phyloP scores from a whole-genome alignment of 2,888 invertebrate species.

The Nemurella pictetii region DNA sequence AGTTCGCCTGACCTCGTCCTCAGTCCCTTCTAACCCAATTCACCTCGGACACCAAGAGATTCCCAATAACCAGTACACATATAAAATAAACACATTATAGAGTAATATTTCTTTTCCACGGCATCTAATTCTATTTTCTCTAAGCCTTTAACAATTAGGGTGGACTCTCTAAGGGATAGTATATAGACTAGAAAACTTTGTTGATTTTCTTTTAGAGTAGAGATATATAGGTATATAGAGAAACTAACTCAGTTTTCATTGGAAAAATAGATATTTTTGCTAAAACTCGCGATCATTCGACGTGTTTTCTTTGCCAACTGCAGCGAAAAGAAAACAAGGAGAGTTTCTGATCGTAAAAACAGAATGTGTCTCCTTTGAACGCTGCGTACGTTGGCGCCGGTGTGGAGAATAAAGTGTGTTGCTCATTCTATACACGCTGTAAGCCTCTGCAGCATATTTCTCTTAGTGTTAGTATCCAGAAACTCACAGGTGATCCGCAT shows the following conservation, averaged over 20 bases:
- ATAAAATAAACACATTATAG: not conserved
- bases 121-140: not conserved
- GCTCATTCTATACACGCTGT: no score
- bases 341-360: not conserved
- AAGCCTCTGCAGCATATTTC: no score
- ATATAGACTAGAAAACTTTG: not conserved
- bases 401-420: no score
- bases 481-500: no score
- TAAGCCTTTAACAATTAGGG: not conserved
- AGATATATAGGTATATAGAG: not conserved
- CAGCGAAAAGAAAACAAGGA: not conserved
- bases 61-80: not conserved
- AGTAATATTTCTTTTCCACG: not conserved
- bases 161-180: not conserved
- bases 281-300: not conserved
- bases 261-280: not conserved
- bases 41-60: not conserved
- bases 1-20: not conserved
- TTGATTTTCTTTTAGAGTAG: not conserved
- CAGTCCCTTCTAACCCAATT: not conserved
- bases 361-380: not conserved
- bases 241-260: not conserved
- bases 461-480: no score
- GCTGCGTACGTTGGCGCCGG: no score
- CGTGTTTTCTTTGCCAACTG: not conserved